These are phyloP conservation scores for Sardinella longiceps DNA, from an alignment of 2,797 vertebrate genomes.

Conservation along the genomic window DNA sequence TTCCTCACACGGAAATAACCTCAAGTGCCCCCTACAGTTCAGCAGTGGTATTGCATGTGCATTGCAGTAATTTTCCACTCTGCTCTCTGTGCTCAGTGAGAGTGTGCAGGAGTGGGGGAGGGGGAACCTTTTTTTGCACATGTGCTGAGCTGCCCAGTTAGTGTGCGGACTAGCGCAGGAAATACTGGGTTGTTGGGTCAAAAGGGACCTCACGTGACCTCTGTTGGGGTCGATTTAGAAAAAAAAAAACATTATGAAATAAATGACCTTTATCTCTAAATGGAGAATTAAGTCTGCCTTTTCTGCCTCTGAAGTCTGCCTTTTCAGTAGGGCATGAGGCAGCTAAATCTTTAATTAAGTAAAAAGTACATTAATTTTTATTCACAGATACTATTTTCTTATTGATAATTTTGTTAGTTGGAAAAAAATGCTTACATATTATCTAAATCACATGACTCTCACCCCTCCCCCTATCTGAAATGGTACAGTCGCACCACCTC, in stretches of 20 bases:
- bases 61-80: conserved; percentile 73
- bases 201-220: not conserved
- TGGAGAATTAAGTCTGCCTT: no score
- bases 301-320: no score
- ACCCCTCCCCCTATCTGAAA: not conserved
- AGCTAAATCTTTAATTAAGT: not conserved
- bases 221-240: not conserved
- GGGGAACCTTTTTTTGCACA: conserved; percentile 28
- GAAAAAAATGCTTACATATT: not conserved
- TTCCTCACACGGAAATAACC: not conserved
- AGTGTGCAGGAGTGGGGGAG: conserved; percentile 31
- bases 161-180: not conserved
- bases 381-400: not conserved
- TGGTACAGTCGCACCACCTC: not conserved
- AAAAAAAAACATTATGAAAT: not conserved
- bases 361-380: not conserved
- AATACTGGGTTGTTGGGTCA: not conserved
- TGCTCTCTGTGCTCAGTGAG: conserved; percentile 52
- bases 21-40: not conserved
- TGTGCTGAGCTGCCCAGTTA: not conserved
- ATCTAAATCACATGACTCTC: not conserved
- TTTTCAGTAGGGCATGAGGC: not conserved
- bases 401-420: not conserved
- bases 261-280: not conserved
- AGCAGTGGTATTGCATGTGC: not conserved